Base-by-base conservation (phyloP, 2,888 invertebrate genomes). In the Patella caerulea region DNA sequence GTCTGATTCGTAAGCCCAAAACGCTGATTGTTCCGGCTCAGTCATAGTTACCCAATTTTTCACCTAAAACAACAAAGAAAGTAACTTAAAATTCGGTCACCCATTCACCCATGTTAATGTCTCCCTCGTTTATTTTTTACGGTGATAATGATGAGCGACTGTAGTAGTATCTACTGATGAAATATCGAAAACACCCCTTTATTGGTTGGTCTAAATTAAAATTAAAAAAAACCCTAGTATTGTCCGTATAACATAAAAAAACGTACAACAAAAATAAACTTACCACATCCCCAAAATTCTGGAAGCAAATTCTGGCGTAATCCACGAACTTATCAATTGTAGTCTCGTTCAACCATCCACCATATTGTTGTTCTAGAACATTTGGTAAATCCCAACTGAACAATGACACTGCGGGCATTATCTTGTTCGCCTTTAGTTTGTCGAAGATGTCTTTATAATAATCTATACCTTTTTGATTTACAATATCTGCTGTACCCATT, bases 401-500 rank as follows among this genome's bases (percentile, higher is more conserved):
- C 92, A 91, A 94, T 92, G 94, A 94, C 12, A 93, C 89, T 84
- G 92, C 86, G 15, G 95, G 95, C 73, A 91, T 89, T 77, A 95
- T 94, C 11, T 92, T 81, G 24, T 93, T 92, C 0, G 91, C 92
- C 12, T 95, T 81, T 7, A 96, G 92, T 84, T 94, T 95, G 85
- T 95, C 93, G 77, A 96, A 95, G 72, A 97, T 91, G 83, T 94
- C 93, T 86, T 94, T 94, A 90, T 97, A 97, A 91, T 96, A 96
- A 77, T 94, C 92, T n/a, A 96, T 93, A 34, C 96, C 96, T 9
- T 93, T 93, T 69, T 93, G 92, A 88, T 95, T 96, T 52, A 95
- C 54, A 19, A 45, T 24, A 52, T 34, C 71, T 4, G 77, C 76
- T 3, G 82, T 82, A 29, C 86, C 96, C 11, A 93, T 93, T 0